A percentile compares a stretch with the other conserved stretches of the same genome.
phyloP scores from a whole-genome alignment of 2,797 vertebrate genomes.

The Pipistrellus kuhlii region DNA sequence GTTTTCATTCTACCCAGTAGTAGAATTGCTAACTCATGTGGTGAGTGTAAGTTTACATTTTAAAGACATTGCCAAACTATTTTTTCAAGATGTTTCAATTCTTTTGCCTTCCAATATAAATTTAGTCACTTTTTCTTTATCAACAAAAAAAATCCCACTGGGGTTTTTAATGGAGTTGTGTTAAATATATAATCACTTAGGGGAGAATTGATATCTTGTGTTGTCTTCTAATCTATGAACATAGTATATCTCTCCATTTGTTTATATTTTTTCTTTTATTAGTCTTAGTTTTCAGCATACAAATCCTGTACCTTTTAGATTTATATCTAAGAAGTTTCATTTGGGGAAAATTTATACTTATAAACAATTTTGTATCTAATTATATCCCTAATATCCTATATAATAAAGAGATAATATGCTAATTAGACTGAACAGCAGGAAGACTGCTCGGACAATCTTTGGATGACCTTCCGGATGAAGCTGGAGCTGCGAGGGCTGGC shows the following conservation, averaged over 20 bases:
- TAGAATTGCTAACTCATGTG: constrained; percentile 16
- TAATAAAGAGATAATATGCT: no score
- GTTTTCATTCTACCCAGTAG: constrained; percentile 22
- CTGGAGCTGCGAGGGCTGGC: no score
- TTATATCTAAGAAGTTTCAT: constrained; percentile 43
- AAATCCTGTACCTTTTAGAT: constrained; percentile 22
- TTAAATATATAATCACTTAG: background rate
- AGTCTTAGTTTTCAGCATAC: constrained; percentile 47
- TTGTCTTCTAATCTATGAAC: constrained; percentile 18
- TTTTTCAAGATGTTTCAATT: constrained; percentile 30
- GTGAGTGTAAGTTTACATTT: constrained; percentile 3
- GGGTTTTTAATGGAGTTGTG: constrained; percentile 8
- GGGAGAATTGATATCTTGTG: background rate
- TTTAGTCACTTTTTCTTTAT: constrained; percentile 38
- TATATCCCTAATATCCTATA: background rate
- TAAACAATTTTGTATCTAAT: background rate
- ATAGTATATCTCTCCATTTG: constrained; percentile 1
- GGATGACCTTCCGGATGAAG: no score
- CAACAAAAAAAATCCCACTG: constrained; percentile 39
- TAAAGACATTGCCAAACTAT: constrained; percentile 31
- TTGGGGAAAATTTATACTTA: background rate
- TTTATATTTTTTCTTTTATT: constrained; percentile 15
- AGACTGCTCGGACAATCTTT: no score
- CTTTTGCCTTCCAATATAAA: constrained; percentile 59
- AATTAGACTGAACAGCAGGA: no score